phyloP scores from a whole-genome alignment of 2,888 invertebrate genomes.

The Zele albiditarsus region DNA sequence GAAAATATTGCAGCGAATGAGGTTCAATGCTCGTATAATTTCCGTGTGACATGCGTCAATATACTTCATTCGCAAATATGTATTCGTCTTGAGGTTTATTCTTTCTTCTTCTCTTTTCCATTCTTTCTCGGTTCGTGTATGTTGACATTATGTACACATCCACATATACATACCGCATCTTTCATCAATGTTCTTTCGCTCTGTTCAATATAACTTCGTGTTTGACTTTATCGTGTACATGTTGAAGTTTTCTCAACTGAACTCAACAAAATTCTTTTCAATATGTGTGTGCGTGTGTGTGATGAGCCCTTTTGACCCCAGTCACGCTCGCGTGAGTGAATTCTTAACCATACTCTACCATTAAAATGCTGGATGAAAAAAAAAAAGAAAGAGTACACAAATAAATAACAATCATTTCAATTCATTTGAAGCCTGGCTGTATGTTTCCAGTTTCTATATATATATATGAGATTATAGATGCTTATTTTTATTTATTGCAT shows the following conservation, averaged over 20 bases:
- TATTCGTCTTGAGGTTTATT: conserved; percentile 34
- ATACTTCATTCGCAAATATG: conserved; percentile 59
- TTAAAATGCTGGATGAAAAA: background rate
- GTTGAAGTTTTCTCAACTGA: too few species aligned
- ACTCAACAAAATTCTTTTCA: background rate
- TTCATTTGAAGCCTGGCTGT: too few species aligned
- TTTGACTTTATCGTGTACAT: too few species aligned
- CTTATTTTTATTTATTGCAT: too few species aligned
- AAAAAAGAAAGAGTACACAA: background rate
- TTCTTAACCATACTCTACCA: background rate
- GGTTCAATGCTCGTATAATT: conserved; percentile 61
- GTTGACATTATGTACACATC: conserved; percentile 42
- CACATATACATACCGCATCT: conserved; percentile 30
- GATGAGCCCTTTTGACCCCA: background rate
- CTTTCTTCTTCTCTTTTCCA: conserved; percentile 29
- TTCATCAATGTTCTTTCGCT: conserved; percentile 2
- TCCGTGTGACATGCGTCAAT: conserved; percentile 65
- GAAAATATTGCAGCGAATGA: conserved; percentile 54
- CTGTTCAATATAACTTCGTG: conserved; percentile 5
- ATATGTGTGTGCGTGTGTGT: background rate
- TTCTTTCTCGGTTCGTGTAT: conserved; percentile 35
- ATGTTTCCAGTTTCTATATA: too few species aligned
- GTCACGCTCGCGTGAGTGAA: background rate
- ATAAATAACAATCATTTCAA: background rate
- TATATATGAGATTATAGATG: too few species aligned